Evolutionary conservation across 2,797 vertebrate species (phyloP).

Genomic region (Chaetophractus vellerosus): DNA sequence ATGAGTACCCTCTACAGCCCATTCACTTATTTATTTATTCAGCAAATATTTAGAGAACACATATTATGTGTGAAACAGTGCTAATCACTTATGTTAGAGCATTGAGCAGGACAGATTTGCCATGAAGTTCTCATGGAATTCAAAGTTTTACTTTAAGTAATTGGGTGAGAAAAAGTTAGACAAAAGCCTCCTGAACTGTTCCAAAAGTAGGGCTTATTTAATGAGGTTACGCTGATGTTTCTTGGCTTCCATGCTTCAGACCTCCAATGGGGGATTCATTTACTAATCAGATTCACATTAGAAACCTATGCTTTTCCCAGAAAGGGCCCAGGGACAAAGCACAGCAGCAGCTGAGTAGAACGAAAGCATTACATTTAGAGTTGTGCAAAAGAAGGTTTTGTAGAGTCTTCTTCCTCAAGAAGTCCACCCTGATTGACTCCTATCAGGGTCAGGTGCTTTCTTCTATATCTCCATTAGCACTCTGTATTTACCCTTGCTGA

Average conservation of each 20-base stretch:
- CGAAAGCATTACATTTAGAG: neutral
- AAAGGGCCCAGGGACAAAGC: neutral
- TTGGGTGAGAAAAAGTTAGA: neutral
- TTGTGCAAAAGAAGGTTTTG: neutral
- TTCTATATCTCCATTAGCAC: rapidly evolving
- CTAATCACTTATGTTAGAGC: neutral
- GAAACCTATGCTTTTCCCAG: neutral
- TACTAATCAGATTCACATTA: neutral
- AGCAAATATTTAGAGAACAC: neutral
- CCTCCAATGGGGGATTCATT: neutral
- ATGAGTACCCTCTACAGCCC: neutral
- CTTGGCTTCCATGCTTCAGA: neutral
- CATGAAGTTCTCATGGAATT: neutral
- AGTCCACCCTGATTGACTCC: neutral
- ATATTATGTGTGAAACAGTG: neutral
- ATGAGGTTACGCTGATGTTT: neutral
- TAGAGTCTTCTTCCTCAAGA: neutral
- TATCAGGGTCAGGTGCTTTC: neutral
- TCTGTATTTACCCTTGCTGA: neutral
- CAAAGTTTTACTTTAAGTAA: neutral
- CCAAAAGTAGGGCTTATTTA: neutral
- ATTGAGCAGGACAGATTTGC: neutral
- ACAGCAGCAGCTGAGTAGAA: neutral
- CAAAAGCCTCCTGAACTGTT: neutral
- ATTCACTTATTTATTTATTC: neutral